Base-by-base conservation (phyloP, 1,140 invertebrate genomes). In the Cheumatopsyche charites region DNA sequence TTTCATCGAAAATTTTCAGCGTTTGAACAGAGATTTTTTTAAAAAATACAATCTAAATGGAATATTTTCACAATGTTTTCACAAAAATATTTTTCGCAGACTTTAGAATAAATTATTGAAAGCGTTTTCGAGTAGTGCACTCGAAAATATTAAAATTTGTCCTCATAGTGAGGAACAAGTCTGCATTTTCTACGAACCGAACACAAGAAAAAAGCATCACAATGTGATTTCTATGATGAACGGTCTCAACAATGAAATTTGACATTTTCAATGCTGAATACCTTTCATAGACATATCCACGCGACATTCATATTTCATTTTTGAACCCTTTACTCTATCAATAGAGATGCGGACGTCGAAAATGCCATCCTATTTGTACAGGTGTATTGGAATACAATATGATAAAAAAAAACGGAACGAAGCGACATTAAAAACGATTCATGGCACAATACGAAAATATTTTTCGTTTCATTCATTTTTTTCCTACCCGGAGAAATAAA, bases 291-390 rank as follows among this genome's bases (percentile, higher is more conserved):
- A 11, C 23, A n/a, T 19, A 19, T 21, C 43, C 15, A 36, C 29
- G 55, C 23, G 55, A 58, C 55, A 58, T 58, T 58, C 21, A 58
- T 58, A 58, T 58, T 25, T 58, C 55, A 58, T 25, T 58, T 58
- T 58, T 58, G 55, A 58, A 17, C 55, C 55, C 21, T 25, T 25
- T 58, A 5, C 19, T 12, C 12, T 55, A 55, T 23, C 15, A 23
- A 23, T 55, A 17, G 17, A 19, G 49, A 21, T 55, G 29, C 29
- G 29, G 29, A 36, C 29, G 3, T 36, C 29, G 29, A 36, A 36
- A 36, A 36, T 36, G 29, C 29, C 29, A 36, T 36, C 29, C 29
- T 36, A 36, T 36, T 36, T 36, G 29, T 36, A 36, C 29, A 36
- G 29, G 29, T 36, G 29, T 36, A 36, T 36, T 9, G 29, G 9